Evolutionary conservation across 1,140 invertebrate species (phyloP).

Genomic region (Heliconius congener): DNA sequence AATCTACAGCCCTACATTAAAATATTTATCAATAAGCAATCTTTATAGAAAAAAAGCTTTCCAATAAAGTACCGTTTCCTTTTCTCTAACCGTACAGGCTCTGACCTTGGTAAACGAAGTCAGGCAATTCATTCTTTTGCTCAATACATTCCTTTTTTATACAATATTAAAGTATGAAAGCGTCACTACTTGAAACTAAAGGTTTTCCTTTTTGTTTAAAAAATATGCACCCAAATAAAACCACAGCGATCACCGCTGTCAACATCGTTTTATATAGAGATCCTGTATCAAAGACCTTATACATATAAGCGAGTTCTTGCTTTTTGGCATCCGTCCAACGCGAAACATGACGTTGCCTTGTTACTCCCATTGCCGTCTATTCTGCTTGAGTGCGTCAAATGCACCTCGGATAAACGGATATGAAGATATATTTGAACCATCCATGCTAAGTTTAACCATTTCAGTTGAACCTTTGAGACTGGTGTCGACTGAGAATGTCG

Average conservation of each 20-base stretch:
- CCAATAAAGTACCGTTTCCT: background rate
- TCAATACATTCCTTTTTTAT: no score
- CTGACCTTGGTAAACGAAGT: no score
- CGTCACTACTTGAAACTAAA: background rate
- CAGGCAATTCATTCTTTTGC: no score
- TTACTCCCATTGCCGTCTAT: constrained; percentile 39
- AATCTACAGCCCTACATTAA: background rate
- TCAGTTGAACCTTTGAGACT: constrained; percentile 1
- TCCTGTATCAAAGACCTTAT: constrained; percentile 21
- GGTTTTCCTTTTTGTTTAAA: background rate
- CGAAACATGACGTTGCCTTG: constrained; percentile 29
- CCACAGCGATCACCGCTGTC: background rate
- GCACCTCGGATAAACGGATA: constrained; percentile 33
- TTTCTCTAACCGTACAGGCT: background rate
- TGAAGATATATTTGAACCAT: constrained; percentile 36
- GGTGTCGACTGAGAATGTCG: constrained; percentile 20
- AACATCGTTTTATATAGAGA: constrained; percentile 6
- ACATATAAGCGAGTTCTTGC: constrained; percentile 7
- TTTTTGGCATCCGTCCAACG: constrained; percentile 41
- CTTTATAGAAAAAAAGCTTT: background rate
- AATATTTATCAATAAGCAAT: background rate
- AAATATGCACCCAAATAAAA: background rate
- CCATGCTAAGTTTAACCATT: constrained; percentile 24
- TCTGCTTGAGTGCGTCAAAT: constrained; percentile 38
- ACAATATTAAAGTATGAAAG: no score